These are phyloP conservation scores for Acanthacorydalis orientalis DNA, from an alignment of 2,888 invertebrate species.

Conservation along the genomic window DNA sequence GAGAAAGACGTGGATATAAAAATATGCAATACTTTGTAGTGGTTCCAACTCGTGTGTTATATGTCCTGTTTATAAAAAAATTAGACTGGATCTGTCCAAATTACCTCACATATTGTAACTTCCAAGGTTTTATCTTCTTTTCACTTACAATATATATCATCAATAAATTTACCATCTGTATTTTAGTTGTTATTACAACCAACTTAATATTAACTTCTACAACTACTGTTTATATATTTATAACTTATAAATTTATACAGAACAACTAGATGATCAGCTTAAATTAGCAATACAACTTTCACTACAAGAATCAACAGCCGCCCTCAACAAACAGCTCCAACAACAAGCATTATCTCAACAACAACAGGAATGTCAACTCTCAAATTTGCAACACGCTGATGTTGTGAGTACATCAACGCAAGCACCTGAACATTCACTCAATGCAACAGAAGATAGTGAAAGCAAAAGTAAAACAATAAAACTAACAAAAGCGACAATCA, in stretches of 20 bases:
- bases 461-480: neutral
- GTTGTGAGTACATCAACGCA: conserved; percentile 9
- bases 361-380: neutral
- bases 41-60: no score
- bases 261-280: conserved; percentile 26
- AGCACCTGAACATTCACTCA: conserved; percentile 4
- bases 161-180: no score
- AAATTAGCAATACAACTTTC: conserved; percentile 35
- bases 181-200: no score
- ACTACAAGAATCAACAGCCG: conserved; percentile 25
- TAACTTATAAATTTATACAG: neutral
- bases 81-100: no score
- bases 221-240: neutral
- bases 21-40: no score
- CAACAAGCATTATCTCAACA: conserved; percentile 8
- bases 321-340: conserved; percentile 13
- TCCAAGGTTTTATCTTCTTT: no score
- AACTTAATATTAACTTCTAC: no score
- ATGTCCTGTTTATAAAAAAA: no score
- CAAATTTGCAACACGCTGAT: neutral
- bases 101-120: no score
- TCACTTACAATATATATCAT: no score
- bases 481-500: neutral
- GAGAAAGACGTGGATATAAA: no score
- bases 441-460: neutral